Conservation (phyloP, 2,797 vertebrate genomes). For the Platalea minor region DNA sequence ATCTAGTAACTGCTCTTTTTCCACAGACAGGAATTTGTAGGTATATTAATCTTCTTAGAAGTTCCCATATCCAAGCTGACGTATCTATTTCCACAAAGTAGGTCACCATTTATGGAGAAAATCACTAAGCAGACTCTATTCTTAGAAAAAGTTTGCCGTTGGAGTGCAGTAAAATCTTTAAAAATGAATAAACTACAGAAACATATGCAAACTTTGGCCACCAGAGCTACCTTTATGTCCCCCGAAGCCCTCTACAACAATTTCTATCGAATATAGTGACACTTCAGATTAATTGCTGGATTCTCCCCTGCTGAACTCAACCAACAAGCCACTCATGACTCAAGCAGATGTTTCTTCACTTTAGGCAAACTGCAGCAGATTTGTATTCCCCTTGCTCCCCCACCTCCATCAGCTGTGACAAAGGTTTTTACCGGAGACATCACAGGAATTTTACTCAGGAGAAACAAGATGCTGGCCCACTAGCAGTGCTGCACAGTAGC, state of each 20-base stretch:
- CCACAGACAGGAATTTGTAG: not conserved
- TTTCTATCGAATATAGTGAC: not conserved
- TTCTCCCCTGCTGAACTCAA: slow-evolving; percentile 29
- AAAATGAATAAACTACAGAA: slow-evolving; percentile 19
- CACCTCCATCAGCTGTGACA: slow-evolving; percentile 3
- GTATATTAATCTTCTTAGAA: not conserved
- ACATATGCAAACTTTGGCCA: not conserved
- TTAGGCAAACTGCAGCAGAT: not conserved
- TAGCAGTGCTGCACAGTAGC: not conserved
- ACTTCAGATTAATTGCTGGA: slow-evolving; percentile 46
- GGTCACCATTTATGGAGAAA: not conserved
- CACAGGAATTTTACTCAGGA: not conserved
- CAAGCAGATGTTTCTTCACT: slow-evolving; percentile 26
- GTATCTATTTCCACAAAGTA: not conserved
- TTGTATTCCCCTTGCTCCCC: not conserved
- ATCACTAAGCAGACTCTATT: not conserved
- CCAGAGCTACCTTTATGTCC: not conserved
- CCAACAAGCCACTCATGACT: slow-evolving; percentile 7
- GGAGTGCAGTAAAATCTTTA: not conserved
- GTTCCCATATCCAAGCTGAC: not conserved
- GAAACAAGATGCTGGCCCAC: not conserved
- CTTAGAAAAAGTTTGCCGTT: not conserved
- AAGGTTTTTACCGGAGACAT: not conserved
- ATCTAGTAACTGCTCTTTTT: not conserved
- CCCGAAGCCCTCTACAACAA: not conserved